These are phyloP conservation scores for Oceanodroma tethys DNA, from an alignment of 2,113 vertebrate genomes.

Conservation along the genomic window DNA sequence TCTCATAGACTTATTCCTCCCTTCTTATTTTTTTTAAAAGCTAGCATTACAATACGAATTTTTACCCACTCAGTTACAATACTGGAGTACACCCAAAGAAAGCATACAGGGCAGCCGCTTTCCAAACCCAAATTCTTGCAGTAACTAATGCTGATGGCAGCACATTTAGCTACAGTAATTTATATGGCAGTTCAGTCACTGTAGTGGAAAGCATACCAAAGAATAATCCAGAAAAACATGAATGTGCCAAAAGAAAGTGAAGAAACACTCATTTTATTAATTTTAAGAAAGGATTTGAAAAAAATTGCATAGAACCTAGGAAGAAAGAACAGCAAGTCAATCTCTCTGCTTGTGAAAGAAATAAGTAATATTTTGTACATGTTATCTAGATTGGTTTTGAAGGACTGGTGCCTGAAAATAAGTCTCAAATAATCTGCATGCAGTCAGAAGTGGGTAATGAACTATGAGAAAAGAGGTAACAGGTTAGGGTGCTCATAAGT, in stretches of 20 bases:
- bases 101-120: neutral
- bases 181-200: constrained; percentile 18
- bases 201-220: constrained; percentile 19
- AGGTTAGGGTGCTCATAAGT: neutral
- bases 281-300: neutral
- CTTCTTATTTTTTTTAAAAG: neutral
- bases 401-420: neutral
- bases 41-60: neutral
- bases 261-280: neutral
- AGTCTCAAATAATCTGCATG: neutral
- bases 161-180: constrained; percentile 12
- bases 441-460: neutral
- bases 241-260: neutral
- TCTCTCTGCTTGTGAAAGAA: neutral
- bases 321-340: neutral
- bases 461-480: neutral
- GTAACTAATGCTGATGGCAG: constrained; percentile 11
- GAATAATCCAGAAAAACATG: constrained; percentile 3
- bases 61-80: constrained; percentile 23
- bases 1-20: neutral
- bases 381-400: neutral
- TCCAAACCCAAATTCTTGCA: neutral
- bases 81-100: neutral
- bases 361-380: neutral
- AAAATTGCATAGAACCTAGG: neutral